Percentiles rank a stretch among this genome's conserved stretches.
phyloP scores from a whole-genome alignment of 1,140 invertebrate species.

The Carcinoscorpius rotundicauda region DNA sequence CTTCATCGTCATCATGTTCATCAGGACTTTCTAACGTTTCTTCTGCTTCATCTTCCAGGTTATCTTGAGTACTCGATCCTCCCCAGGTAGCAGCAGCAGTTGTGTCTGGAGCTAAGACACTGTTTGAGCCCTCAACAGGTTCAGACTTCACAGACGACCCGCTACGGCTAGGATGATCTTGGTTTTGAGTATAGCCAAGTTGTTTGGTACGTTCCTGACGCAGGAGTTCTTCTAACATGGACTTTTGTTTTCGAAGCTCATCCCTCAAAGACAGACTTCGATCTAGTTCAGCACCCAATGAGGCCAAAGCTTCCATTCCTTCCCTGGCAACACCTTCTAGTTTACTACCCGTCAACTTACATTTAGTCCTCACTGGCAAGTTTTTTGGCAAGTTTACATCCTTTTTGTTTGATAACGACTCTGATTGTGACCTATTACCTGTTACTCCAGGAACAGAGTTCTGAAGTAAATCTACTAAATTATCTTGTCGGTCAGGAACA shows the following conservation, averaged over 20 bases:
- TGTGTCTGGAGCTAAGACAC: constrained; percentile 11
- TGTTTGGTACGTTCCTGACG: constrained; percentile 2
- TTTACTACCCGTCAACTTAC: no score
- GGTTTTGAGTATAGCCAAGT: constrained; percentile 6
- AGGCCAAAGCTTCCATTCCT: neutral
- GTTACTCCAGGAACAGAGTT: no score
- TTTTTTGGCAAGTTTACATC: no score
- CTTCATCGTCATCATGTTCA: constrained; percentile 5
- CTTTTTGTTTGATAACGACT: no score
- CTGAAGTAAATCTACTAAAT: no score
- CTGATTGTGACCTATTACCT: no score
- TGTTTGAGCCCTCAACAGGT: constrained; percentile 12
- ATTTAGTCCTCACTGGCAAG: no score
- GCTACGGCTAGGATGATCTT: constrained; percentile 5
- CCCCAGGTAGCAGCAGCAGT: constrained; percentile 15
- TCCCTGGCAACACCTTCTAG: neutral
- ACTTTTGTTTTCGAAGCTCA: constrained; percentile 7
- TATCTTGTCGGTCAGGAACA: no score
- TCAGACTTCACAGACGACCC: constrained; percentile 16
- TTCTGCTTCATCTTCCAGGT: constrained; percentile 16
- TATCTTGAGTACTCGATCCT: constrained; percentile 19
- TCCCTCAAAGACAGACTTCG: constrained; percentile 1
- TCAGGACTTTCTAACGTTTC: constrained; percentile 4
- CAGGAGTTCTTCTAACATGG: constrained; percentile 9
- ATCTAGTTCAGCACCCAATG: constrained; percentile 7